A percentile compares a stretch with the other conserved stretches of the same genome.
phyloP scores from a whole-genome alignment of 2,797 vertebrate species.

The Crax fasciolata region DNA sequence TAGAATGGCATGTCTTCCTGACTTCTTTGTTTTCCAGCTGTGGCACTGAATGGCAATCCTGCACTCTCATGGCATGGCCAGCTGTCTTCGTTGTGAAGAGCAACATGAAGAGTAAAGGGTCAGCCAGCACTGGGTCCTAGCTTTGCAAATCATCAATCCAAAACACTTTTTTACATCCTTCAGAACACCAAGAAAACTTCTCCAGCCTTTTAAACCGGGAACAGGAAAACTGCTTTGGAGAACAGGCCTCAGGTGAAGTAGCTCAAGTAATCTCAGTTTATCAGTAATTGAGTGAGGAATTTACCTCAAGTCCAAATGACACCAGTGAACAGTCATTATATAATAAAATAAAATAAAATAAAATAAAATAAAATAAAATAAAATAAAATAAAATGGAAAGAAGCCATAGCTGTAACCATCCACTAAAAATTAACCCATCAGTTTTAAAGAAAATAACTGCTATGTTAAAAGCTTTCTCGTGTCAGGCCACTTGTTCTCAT shows the following conservation, averaged over 20 bases:
- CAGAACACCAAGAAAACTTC: not conserved
- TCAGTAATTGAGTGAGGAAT: not conserved
- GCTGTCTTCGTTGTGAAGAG: not conserved
- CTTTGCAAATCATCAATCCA: not conserved
- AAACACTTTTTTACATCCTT: not conserved
- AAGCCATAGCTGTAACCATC: not conserved
- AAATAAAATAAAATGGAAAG: constrained; percentile 21
- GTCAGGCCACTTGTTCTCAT: constrained; percentile 8
- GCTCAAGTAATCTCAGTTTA: not conserved
- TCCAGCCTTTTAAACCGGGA: not conserved
- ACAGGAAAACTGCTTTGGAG: not conserved
- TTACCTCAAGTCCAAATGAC: constrained; percentile 3
- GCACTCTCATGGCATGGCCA: not conserved
- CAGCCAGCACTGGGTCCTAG: not conserved
- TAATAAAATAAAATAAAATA: not conserved
- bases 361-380: not conserved
- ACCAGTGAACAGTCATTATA: not conserved
- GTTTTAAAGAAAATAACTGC: constrained; percentile 16
- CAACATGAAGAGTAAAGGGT: not conserved
- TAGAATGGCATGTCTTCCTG: not conserved
- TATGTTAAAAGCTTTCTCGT: constrained; percentile 7
- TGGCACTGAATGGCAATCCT: not conserved
- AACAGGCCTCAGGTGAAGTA: not conserved
- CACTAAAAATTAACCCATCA: constrained; percentile 17
- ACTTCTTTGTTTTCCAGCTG: not conserved